phyloP scores from a whole-genome alignment of 1,140 invertebrate genomes.

The Aphaenogaster floridana region DNA sequence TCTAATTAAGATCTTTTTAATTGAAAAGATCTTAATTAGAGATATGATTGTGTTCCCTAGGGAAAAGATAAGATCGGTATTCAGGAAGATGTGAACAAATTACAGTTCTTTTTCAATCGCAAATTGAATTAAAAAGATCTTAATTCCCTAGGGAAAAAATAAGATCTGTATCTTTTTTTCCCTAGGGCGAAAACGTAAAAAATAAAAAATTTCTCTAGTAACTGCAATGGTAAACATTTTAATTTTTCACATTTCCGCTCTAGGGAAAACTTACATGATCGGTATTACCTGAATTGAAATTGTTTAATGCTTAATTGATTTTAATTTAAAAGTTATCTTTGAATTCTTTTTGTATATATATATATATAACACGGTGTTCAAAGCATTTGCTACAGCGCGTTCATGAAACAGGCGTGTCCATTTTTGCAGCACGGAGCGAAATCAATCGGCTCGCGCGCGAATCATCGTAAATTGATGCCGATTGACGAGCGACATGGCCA shows the following conservation, averaged over 20 bases:
- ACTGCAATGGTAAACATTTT: no score
- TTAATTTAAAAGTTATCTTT: not conserved
- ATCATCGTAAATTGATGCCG: constrained; percentile 80
- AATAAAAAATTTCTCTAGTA: no score
- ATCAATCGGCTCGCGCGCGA: constrained; percentile 76
- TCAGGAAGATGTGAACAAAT: no score
- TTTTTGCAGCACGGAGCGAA: constrained; percentile 57
- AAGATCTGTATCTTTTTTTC: no score
- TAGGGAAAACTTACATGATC: no score
- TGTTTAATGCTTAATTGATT: not conserved
- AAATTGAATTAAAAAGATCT: no score
- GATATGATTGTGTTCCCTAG: no score
- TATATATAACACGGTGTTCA: not conserved
- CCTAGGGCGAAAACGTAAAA: no score
- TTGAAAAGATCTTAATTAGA: not conserved
- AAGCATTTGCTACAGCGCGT: not conserved
- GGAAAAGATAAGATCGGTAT: no score
- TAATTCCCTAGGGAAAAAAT: no score
- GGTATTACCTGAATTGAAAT: not conserved
- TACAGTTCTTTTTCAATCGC: no score
- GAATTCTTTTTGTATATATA: not conserved
- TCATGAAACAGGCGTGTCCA: constrained; percentile 11
- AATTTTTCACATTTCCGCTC: not conserved
- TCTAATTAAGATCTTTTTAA: not conserved
- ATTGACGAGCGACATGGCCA: constrained; percentile 74